Evolutionary conservation across 2,888 invertebrate genomes (phyloP), one percentile per base, ranked within the genome.

Genomic region (Cryptus armator): DNA sequence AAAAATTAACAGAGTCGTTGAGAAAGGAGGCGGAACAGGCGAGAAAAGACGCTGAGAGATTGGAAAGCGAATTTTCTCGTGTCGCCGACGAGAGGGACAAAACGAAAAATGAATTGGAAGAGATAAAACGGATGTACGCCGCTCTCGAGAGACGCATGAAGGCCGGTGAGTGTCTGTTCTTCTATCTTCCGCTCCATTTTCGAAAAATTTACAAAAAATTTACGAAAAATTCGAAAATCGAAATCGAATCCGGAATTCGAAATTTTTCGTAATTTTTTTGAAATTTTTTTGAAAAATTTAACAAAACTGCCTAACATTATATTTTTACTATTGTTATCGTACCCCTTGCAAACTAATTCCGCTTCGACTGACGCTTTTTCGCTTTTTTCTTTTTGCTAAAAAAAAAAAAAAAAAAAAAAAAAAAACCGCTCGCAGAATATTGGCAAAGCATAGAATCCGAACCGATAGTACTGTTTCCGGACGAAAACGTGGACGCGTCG

Each of bases 21-120:
- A 97, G 97, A 93, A 94, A 95, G 89, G 97, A 97, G 93, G 97
- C 96, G 0, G 96, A 96, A 70, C 96, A 96, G 89, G 96, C 97
- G 0, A 96, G 97, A 89, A 97, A 96, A 91, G 96, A 96, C 9
- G 96, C 97, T 0, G 97, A 98, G 91, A 97, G 97, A 91, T 95
- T 97, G 89, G 97, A 98, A 90, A 96, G 96, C 91, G 97, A 97
- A 92, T 98, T 96, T 92, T 96, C 96, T 83, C 95, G 96, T 87
- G 96, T 96, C 0, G 96, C 97, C 12, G 97, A 97, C 91, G 96
- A 97, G 92, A 95, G 97, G 89, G 97, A 98, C 89, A 95, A 96
- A 76, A 96, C 96, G 0, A 96, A 96, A 90, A 95, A 96, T 79
- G 97, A 97, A 91, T 94, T 97, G 88, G 98, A 98, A 91, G 98